Evolutionary conservation across 1,140 invertebrate genomes (phyloP).

Genomic region (Gonatopus flavifemur): DNA sequence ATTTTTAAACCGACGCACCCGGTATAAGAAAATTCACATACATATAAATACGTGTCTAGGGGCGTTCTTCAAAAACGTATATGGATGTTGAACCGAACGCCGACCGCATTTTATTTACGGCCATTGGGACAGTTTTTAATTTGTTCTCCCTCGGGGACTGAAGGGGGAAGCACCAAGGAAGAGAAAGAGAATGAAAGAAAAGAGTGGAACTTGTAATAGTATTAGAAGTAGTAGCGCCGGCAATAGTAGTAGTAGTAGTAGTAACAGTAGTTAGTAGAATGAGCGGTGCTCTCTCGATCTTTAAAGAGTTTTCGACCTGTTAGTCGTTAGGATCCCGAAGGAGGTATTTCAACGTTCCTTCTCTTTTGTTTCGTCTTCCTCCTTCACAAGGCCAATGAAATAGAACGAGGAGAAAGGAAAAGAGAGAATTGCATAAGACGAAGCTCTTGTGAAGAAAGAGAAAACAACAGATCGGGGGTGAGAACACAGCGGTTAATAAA

Average conservation of each 20-base stretch:
- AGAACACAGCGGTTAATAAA: slow-evolving; percentile 51
- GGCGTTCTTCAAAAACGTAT: slow-evolving; percentile 42
- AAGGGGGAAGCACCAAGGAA: slow-evolving; percentile 14
- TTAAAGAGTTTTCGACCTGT: slow-evolving; percentile 55
- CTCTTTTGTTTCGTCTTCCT: slow-evolving; percentile 33
- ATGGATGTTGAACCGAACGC: slow-evolving; percentile 53
- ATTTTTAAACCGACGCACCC: slow-evolving; percentile 34
- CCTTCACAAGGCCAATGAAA: not conserved
- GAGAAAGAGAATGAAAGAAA: slow-evolving; percentile 16
- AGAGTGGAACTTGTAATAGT: too few relatives aligned
- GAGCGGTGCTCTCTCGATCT: slow-evolving; percentile 33
- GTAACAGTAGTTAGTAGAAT: too few relatives aligned
- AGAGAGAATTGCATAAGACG: not conserved
- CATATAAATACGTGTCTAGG: slow-evolving; percentile 54
- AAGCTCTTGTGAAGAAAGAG: too few relatives aligned
- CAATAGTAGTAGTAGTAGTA: too few relatives aligned
- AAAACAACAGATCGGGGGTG: not conserved
- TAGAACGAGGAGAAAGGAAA: not conserved
- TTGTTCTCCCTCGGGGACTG: slow-evolving; percentile 48
- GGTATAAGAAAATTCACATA: slow-evolving; percentile 45
- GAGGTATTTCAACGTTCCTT: slow-evolving; percentile 57
- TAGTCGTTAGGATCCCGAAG: slow-evolving; percentile 52
- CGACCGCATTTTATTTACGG: slow-evolving; percentile 56
- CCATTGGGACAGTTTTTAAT: slow-evolving; percentile 61
- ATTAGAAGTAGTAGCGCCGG: too few relatives aligned